Base-by-base conservation (phyloP, 1,140 invertebrate genomes). In the Caenorhabditis briggsae region DNA sequence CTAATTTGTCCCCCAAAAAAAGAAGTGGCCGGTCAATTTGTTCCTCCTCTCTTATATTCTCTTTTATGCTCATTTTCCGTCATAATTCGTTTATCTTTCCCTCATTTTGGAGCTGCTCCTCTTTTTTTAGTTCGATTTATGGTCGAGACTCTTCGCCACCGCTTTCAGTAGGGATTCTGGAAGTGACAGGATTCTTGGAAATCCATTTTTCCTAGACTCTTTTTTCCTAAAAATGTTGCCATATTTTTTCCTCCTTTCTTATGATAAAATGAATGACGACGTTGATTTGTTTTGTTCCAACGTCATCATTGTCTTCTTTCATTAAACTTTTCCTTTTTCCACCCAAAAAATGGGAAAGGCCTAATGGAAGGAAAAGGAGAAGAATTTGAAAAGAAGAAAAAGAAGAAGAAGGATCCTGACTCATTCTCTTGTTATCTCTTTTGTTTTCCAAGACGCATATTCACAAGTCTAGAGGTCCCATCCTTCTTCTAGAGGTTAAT, bases 11-110 rank as follows among this genome's bases (percentile, higher is more conserved):
- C n/a, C n/a, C n/a, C 50, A 50, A 50, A 50, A 50, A 16, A 14
- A 16, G 9, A 53, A 33, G 50, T 58, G 16, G 18, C 25, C 23
- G 23, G 59, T 61, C 23, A 61, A 61, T 61, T 61, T 61, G 20
- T 23, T 23, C 59, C 23, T 14, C 11, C 1, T 33, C 11, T 12
- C 23, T 25, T 33, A 33, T 33, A 33, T 33, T 33, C 33, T 61
- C 23, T 11, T 16, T 53, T 53, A 53, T 53, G 12, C 50, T 53
- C 50, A 16, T 53, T 53, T 46, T 70, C 41, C 33, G 64, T 33
- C 5, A 70, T 70, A 70, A 70, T 70, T 70, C 64, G 64, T 43
- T 70, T 70, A 70, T 70, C 64, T 70, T 33, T 70, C 43, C 64
- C 64, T 70, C 64, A 46, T 70, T 70, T 33, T 1, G 59, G 23